Evolutionary conservation across 1,140 invertebrate species (phyloP), one percentile per base, ranked within the genome.

Genomic region (Andricus grossulariae): DNA sequence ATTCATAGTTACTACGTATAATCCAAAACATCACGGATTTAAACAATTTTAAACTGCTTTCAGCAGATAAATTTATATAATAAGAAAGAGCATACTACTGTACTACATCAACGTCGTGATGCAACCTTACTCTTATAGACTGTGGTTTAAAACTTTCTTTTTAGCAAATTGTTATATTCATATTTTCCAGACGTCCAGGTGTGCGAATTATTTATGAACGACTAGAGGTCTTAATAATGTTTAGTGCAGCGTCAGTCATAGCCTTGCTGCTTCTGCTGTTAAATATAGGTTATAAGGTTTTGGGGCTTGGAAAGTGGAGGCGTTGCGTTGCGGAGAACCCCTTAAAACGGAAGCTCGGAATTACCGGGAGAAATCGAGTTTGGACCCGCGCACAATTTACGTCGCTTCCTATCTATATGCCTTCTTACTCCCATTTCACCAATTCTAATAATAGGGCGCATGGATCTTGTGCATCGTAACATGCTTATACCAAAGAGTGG

Each of bases 341-440:
- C 85, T 85, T 79, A 84, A 84, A 88, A 79, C 86, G 86, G 88
- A 89, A 88, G 86, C 81, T 78, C 74, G 71, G 84, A 84, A 89
- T 90, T 90, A 90, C 86, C 88, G 88, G 87, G 81, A 86, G 89
- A 89, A 90, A 90, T 90, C 86, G 88, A 90, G 88, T 89, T 90
- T 87, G 81, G 85, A 82, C 82, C 78, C 83, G 86, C 83, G 88
- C 87, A 88, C 90, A 87, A 90, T 90, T 90, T 88, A 85, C 89
- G 85, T 87, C 85, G 88, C 87, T 91, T 91, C 90, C 90, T 91
- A 88, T 90, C 90, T 91, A 88, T 90, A 90, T 88, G 89, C 90
- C 89, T 90, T 90, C 89, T 90, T 90, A 90, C 74, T 78, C 86
- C 84, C 80, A 85, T 88, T 88, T 81, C 83, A 78, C 66, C 76